These are phyloP conservation scores for Tangara arthus DNA, from an alignment of 2,797 vertebrate species.

Conservation along the genomic window DNA sequence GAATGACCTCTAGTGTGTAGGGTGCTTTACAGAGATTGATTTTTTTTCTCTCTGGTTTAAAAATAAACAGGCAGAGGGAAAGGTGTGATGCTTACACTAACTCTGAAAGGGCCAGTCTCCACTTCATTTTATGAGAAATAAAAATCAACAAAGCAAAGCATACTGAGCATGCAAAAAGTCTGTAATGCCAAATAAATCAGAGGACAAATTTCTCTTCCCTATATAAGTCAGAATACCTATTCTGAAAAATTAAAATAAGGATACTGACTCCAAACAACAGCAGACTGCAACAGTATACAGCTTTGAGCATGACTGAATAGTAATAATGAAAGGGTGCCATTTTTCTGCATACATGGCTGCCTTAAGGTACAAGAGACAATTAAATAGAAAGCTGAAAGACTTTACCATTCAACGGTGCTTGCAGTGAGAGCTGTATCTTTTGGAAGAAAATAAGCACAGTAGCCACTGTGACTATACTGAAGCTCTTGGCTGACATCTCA, in stretches of 20 bases:
- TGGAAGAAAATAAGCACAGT: constrained; percentile 52
- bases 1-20: neutral
- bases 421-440: constrained; percentile 11
- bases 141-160: neutral
- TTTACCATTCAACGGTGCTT: constrained; percentile 73
- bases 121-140: neutral
- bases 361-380: neutral
- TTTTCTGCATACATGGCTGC: neutral
- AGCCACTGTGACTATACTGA: neutral
- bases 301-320: neutral
- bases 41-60: neutral
- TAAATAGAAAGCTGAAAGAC: constrained; percentile 13
- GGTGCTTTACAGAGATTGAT: neutral
- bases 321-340: neutral
- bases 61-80: neutral
- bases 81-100: neutral
- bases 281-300: neutral
- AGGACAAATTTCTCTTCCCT: neutral
- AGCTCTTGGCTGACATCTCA: constrained; percentile 64
- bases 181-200: neutral
- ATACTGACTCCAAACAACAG: neutral
- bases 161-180: neutral
- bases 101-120: neutral
- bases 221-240: neutral
- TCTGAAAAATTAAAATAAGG: neutral